Evolutionary conservation across 2,113 vertebrate genomes (phyloP), one percentile per base, ranked within the genome.

Genomic region (Scomber japonicus): DNA sequence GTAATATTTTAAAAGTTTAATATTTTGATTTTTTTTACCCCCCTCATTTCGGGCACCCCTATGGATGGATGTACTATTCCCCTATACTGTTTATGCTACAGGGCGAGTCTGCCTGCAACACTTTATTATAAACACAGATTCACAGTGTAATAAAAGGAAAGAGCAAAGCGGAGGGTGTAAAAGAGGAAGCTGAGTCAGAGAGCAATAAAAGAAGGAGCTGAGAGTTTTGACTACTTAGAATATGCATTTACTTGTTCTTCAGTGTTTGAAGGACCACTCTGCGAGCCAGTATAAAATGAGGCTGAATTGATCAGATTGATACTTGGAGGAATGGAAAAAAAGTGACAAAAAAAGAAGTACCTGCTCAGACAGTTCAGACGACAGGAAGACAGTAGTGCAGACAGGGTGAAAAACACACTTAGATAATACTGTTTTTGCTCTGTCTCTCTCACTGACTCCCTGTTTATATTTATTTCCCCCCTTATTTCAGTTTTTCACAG

Each of bases 401-500:
- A 3, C 13, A 66, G 54, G 66, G n/a, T 63, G 24, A 53, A 60
- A 51, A 78, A 71, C 44, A 6, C 30, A 24, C 24, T n/a, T 7
- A 11, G 31, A 56, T 24, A 54, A 80, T 15, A 16, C 24, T 75
- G 54, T 61, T 68, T 73, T 81, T 27, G 3, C 68, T 71, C 31
- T 71, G 30, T 44, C 44, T 48, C 53, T 44, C 35, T 49, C 27
- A 45, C 61, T 21, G 15, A 6, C 35, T 50, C 63, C 51, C 45
- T 49, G 69, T 75, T 72, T 78, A 56, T 89, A 61, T 89, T 88
- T 85, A 44, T 83, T 84, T 65, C 92, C 88, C 3, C 78, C 74
- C 64, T 75, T 71, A 60, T 94, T 70, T 74, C 72, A 99, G 98
- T 96, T 98, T 91, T 93, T 97, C 91, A 94, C 91, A 90, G 97